Percentiles rank a stretch among this genome's conserved stretches.
Evolutionary conservation across 2,888 invertebrate species (phyloP).

Genomic region (Beris chalybata): DNA sequence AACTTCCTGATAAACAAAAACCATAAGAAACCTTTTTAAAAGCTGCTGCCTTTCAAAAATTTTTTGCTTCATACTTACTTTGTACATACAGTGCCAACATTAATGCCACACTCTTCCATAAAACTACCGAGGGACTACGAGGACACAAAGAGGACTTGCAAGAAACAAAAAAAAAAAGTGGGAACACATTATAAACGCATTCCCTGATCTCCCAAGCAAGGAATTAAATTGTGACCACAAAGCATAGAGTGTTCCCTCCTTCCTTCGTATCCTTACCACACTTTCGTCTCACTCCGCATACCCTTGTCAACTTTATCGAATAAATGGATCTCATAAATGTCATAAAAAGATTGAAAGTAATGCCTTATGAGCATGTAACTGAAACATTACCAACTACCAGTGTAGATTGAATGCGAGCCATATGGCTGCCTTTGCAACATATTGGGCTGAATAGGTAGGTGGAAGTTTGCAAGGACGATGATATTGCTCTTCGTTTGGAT

Average conservation of each 20-base stretch:
- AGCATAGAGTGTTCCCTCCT: background rate
- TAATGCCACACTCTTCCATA: no score
- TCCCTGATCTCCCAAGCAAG: conserved; percentile 26
- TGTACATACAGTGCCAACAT: no score
- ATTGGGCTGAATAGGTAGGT: background rate
- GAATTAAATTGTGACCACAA: conserved; percentile 30
- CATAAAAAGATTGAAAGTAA: conserved; percentile 34
- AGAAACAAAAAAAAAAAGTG: background rate
- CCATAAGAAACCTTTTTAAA: no score
- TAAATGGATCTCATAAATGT: conserved; percentile 32
- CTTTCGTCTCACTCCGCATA: conserved; percentile 16
- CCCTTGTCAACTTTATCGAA: conserved; percentile 32
- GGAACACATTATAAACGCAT: conserved; percentile 19
- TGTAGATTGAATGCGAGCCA: conserved; percentile 14
- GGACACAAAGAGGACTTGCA: background rate
- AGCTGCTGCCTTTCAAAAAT: no score
- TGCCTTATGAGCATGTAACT: conserved; percentile 34
- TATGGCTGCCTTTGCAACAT: conserved; percentile 23
- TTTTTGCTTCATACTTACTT: no score
- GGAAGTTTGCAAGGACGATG: background rate
- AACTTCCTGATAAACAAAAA: no score
- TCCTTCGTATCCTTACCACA: background rate
- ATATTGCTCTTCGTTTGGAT: conserved; percentile 13
- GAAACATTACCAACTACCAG: conserved; percentile 31
- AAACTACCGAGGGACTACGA: no score